Evolutionary conservation across 1,140 invertebrate species (phyloP).

Genomic region (Meloidogyne chitwoodi): DNA sequence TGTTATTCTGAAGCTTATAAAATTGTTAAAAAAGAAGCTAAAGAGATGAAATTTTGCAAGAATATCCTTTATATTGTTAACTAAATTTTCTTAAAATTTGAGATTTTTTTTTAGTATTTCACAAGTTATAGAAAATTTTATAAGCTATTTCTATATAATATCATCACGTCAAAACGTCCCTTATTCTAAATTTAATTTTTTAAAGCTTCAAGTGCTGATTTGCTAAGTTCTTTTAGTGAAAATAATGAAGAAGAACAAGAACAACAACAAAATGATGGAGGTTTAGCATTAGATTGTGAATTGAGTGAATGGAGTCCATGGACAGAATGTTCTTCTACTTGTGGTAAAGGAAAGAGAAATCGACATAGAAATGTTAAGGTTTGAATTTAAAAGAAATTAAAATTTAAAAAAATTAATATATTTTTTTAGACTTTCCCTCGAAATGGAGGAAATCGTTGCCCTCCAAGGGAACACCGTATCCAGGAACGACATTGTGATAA

Average conservation of each 20-base stretch:
- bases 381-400: constrained; percentile 50
- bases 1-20: neutral
- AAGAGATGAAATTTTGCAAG: too few species aligned
- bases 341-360: constrained; percentile 67
- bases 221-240: constrained; percentile 12
- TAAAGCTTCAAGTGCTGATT: constrained; percentile 10
- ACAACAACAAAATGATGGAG: constrained; percentile 39
- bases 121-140: neutral
- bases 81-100: too few species aligned
- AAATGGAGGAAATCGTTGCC: constrained; percentile 72
- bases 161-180: too few species aligned
- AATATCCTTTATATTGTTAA: too few species aligned
- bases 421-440: constrained; percentile 61
- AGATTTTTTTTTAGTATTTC: constrained; percentile 58
- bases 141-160: too few species aligned
- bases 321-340: constrained; percentile 71
- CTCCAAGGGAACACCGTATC: constrained; percentile 61
- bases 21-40: neutral
- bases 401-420: too few species aligned
- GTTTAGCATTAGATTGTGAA: constrained; percentile 64
- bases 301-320: constrained; percentile 71
- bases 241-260: constrained; percentile 33
- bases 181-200: constrained; percentile 7
- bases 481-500: constrained; percentile 61
- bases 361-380: constrained; percentile 62